Base-by-base conservation (phyloP, 2,797 vertebrate genomes). In the Parotocinclus haroldoi region DNA sequence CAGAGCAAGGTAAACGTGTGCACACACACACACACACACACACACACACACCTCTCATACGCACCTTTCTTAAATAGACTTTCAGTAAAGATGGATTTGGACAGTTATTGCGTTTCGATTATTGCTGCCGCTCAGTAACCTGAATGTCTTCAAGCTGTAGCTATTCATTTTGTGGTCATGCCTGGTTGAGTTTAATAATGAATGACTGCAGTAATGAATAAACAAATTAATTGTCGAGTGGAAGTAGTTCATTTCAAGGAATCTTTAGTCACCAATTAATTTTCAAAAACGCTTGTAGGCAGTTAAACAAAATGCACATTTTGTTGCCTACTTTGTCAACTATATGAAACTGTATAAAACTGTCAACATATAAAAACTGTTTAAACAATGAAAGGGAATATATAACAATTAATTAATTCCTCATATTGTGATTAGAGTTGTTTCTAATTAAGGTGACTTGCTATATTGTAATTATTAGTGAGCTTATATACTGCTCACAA, bases 1-100 rank as follows among this genome's bases (percentile, higher is more conserved):
- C 94, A 78, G 96, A 98, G 85, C 89, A 96, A 86, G 93, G 96
- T 98, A 85, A 94, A 94, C 82, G 11, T 5, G 37, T n/a, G 39
- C 49, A 45, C 4, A 40, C 6, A n/a, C 36, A 36, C 9, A 13
- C 50, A 62, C 44, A 16, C 39, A 50, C 18, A 37, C 49, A 46
- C 14, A 61, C 50, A 38, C 44, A 27, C 11, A 11, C n/a, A 37
- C 18, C 9, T 40, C 9, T 40, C 5, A 5, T 9, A 7, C 2
- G 8, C 10, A 42, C 10, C 9, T 42, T 8, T 11, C 9, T 1
- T 9, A 42, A 42, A 42, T 42, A 9, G 3, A 42, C 40, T 42
- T 42, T 4, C 40, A 42, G 7, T 3, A 9, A 42, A 42, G 40
- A 42, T 42, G 8, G 40, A 11, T 42, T 42, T 42, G 10, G 40